Percentiles rank a stretch among this genome's conserved stretches.
Conservation (phyloP, 2,797 vertebrate species). For the Oreochromis mossambicus region DNA sequence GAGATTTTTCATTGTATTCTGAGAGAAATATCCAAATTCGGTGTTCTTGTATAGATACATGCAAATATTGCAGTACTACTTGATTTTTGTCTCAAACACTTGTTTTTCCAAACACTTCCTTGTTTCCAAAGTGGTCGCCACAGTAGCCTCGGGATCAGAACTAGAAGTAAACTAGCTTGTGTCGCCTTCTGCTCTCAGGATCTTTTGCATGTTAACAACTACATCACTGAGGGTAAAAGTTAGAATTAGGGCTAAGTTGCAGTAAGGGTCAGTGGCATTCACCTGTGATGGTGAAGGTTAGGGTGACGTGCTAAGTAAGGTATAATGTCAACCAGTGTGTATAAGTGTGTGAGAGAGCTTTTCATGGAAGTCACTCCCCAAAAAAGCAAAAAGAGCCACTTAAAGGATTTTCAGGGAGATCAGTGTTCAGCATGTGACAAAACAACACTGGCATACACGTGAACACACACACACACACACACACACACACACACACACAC, state of each 20-base stretch:
- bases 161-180: not conserved
- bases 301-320: not conserved
- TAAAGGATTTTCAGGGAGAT: not conserved
- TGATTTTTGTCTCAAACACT: not conserved
- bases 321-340: not conserved
- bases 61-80: not conserved
- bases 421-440: not conserved
- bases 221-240: not conserved
- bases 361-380: not conserved
- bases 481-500: not conserved
- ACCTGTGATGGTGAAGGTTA: not conserved
- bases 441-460: not conserved
- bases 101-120: not conserved
- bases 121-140: not conserved
- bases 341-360: not conserved
- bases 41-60: not conserved
- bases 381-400: not conserved
- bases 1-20: not conserved
- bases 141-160: not conserved
- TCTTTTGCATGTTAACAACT: not conserved
- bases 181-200: not conserved
- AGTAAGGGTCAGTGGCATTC: not conserved
- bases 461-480: not conserved
- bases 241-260: not conserved
- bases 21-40: not conserved